These are phyloP conservation scores for Rhagologus leucostigma DNA, from an alignment of 2,113 vertebrate genomes.

Conservation along the genomic window DNA sequence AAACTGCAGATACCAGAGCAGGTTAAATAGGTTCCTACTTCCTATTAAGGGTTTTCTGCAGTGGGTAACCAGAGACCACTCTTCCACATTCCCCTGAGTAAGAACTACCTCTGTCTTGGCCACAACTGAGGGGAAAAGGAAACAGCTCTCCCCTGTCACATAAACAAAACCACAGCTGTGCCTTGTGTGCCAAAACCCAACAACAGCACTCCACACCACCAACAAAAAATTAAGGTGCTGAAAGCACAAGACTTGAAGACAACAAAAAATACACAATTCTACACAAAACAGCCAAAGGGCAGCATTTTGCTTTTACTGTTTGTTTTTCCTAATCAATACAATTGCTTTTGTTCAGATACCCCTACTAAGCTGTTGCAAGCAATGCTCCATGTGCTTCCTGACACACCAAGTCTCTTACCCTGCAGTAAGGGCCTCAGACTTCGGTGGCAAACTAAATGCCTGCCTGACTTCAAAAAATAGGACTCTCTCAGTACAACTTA, in stretches of 20 bases:
- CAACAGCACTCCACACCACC: not conserved
- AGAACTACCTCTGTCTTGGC: not conserved
- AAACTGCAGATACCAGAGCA: not conserved
- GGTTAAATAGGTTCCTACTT: not conserved
- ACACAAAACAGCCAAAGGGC: not conserved
- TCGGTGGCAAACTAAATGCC: not conserved
- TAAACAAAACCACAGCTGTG: not conserved
- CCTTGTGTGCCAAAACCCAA: not conserved
- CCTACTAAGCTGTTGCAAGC: not conserved
- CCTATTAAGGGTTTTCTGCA: not conserved
- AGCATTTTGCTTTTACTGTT: not conserved
- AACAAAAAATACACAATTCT: not conserved
- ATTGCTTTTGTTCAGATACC: not conserved
- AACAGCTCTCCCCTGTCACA: not conserved
- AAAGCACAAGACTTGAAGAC: not conserved
- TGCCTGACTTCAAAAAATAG: not conserved
- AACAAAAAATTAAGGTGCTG: not conserved
- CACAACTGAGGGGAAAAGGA: not conserved
- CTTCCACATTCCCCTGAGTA: not conserved
- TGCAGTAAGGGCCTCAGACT: not conserved
- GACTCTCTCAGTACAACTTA: not conserved
- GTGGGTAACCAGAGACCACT: not conserved
- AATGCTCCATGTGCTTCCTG: not conserved
- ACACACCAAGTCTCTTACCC: not conserved
- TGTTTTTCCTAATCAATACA: not conserved